These are phyloP conservation scores for Loriculus beryllinus DNA, from an alignment of 2,797 vertebrate species.

Conservation along the genomic window DNA sequence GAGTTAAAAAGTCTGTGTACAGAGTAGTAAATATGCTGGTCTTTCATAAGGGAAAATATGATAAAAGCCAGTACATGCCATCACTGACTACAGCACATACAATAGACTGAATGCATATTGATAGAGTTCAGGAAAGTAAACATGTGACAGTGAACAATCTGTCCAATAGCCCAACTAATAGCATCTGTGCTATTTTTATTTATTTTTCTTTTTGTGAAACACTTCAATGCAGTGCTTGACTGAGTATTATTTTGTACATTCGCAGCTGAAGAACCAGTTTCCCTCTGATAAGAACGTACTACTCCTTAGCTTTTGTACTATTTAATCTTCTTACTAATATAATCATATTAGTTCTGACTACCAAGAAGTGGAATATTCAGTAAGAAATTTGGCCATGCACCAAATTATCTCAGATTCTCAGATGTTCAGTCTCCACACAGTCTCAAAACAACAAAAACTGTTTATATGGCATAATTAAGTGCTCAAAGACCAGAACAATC, in stretches of 20 bases:
- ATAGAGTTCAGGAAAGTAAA: not conserved
- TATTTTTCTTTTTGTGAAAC: not conserved
- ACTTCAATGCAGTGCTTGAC: not conserved
- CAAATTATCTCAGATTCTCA: not conserved
- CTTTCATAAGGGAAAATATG: not conserved
- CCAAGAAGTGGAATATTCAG: not conserved
- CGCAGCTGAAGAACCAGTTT: not conserved
- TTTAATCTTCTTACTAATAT: not conserved
- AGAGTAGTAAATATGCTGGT: not conserved
- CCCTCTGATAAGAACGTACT: not conserved
- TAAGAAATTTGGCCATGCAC: not conserved
- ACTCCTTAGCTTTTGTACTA: not conserved
- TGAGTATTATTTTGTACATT: not conserved
- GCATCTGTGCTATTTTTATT: not conserved
- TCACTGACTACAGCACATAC: not conserved
- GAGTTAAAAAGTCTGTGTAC: not conserved
- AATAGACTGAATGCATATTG: not conserved
- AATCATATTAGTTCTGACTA: not conserved
- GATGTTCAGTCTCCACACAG: not conserved
- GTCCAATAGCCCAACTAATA: not conserved
- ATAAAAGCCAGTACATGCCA: not conserved
- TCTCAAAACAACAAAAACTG: not conserved
- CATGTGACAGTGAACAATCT: not conserved
- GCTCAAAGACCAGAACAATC: not conserved
- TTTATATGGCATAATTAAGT: not conserved